Conservation (phyloP, 1,140 invertebrate genomes). For the Zophobas morio region DNA sequence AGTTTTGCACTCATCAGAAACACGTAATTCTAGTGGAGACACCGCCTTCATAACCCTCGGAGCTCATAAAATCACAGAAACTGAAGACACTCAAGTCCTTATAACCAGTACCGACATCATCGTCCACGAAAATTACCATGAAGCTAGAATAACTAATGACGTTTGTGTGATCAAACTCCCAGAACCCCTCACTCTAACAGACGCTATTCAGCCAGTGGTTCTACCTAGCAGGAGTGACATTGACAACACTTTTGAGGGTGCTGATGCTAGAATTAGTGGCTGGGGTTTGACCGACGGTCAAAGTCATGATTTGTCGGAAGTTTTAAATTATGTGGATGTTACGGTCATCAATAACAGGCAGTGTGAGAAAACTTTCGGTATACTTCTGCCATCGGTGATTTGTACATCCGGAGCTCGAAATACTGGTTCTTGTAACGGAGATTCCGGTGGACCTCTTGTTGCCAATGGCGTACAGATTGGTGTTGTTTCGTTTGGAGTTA, state of each 20-base stretch:
- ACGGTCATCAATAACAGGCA: slow-evolving; percentile 46
- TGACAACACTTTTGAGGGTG: slow-evolving; percentile 57
- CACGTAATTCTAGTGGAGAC: background rate
- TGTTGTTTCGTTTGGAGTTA: too few relatives aligned
- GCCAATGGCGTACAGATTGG: background rate
- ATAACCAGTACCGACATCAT: slow-evolving; percentile 59
- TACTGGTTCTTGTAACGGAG: too few relatives aligned
- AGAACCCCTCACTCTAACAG: slow-evolving; percentile 54
- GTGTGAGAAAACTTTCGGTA: slow-evolving; percentile 2
- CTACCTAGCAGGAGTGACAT: background rate
- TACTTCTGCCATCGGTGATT: background rate
- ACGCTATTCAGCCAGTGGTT: slow-evolving; percentile 50
- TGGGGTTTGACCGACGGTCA: slow-evolving; percentile 65
- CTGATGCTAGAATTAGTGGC: slow-evolving; percentile 62
- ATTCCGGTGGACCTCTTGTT: too few relatives aligned
- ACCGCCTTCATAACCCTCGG: slow-evolving; percentile 54
- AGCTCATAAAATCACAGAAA: slow-evolving; percentile 55
- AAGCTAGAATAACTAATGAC: slow-evolving; percentile 67
- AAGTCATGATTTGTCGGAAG: slow-evolving; percentile 31
- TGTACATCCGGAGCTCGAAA: background rate
- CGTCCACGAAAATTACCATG: slow-evolving; percentile 68
- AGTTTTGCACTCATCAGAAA: slow-evolving; percentile 21
- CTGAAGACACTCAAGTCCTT: slow-evolving; percentile 57
- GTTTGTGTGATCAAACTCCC: slow-evolving; percentile 70
- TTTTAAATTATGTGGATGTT: slow-evolving; percentile 46